Conservation (phyloP, 1,140 invertebrate species). For the Scylla paramamosain region DNA sequence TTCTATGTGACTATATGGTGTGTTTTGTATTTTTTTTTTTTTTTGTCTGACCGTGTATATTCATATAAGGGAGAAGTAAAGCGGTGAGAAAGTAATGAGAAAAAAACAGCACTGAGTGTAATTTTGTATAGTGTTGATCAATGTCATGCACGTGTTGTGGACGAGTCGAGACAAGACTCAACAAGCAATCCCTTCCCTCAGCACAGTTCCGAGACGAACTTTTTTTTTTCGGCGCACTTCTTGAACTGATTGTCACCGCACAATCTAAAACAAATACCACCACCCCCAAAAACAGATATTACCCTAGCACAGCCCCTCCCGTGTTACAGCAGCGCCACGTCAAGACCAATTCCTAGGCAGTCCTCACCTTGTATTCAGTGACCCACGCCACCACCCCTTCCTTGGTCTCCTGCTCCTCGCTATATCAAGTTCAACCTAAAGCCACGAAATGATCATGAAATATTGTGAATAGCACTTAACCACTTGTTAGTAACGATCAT, state of each 20-base stretch:
- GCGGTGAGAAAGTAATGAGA: background rate
- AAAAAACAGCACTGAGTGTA: background rate
- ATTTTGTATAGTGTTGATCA: background rate
- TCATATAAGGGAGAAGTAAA: background rate
- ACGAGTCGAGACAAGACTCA: background rate
- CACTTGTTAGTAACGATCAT: no score
- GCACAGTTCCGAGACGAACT: background rate
- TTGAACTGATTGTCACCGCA: background rate
- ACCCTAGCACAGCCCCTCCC: no score
- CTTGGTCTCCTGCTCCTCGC: no score
- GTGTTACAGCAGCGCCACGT: no score
- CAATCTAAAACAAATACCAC: no score
- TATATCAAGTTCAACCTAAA: no score
- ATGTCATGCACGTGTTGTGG: background rate
- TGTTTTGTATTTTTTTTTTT: background rate
- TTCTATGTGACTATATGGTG: background rate
- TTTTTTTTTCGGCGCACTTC: background rate
- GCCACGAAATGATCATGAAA: no score
- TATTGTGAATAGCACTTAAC: no score
- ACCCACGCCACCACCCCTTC: no score
- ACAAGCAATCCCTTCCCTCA: background rate
- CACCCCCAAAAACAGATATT: no score
- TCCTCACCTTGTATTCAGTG: no score
- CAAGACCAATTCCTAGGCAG: no score
- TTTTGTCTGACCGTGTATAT: background rate